These are phyloP conservation scores for Antheraea yamamai DNA, from an alignment of 2,888 invertebrate species.

Conservation along the genomic window DNA sequence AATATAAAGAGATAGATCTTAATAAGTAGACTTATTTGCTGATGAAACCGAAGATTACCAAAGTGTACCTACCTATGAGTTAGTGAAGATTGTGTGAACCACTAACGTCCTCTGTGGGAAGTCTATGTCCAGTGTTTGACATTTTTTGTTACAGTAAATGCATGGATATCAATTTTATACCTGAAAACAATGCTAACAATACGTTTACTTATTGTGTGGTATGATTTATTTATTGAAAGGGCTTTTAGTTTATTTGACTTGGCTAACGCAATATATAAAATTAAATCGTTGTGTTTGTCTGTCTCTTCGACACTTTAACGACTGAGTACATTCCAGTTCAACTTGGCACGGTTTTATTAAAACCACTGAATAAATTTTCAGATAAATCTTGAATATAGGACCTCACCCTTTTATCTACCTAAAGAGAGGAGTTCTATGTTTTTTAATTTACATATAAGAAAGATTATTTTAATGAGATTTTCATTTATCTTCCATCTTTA, in stretches of 20 bases:
- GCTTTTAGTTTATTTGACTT: background rate
- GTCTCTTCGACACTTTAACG: constrained; percentile 9
- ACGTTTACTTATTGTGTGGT: too few relatives aligned
- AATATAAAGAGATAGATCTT: too few relatives aligned
- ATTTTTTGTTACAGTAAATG: too few relatives aligned
- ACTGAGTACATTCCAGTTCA: background rate
- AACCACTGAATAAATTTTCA: constrained; percentile 3
- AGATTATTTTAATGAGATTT: background rate
- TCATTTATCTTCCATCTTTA: background rate
- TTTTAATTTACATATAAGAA: background rate
- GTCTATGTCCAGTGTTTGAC: too few relatives aligned
- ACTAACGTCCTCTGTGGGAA: too few relatives aligned
- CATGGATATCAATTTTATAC: too few relatives aligned
- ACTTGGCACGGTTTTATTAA: constrained; percentile 6
- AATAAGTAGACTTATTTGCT: too few relatives aligned
- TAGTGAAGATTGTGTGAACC: too few relatives aligned
- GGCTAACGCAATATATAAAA: constrained; percentile 7
- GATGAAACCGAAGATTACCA: too few relatives aligned
- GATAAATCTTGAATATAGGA: background rate
- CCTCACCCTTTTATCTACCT: background rate
- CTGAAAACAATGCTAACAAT: too few relatives aligned
- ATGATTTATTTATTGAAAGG: too few relatives aligned
- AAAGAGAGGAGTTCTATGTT: background rate
- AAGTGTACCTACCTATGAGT: too few relatives aligned
- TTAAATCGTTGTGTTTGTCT: background rate